Evolutionary conservation across 1,140 invertebrate species (phyloP).

Genomic region (Sminthurinus signatus): DNA sequence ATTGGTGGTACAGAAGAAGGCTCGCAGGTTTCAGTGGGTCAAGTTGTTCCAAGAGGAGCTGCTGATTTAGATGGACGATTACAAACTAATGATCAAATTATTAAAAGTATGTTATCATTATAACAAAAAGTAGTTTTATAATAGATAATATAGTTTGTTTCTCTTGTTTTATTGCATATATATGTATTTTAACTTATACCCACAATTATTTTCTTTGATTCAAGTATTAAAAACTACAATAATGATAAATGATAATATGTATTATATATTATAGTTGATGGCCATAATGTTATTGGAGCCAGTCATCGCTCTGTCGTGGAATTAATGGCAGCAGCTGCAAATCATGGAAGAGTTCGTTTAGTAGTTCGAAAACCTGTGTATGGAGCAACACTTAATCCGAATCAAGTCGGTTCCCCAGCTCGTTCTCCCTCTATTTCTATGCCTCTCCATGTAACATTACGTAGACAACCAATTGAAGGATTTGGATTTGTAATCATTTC

Average conservation of each 20-base stretch:
- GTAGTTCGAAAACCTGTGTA: slow-evolving; percentile 55
- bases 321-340: slow-evolving; percentile 73
- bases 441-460: slow-evolving; percentile 79
- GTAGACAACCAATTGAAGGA: slow-evolving; percentile 85
- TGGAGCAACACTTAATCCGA: background rate
- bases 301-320: slow-evolving; percentile 86
- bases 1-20: slow-evolving; percentile 98
- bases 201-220: no score
- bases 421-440: slow-evolving; percentile 39
- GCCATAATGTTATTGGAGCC: slow-evolving; percentile 70
- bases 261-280: slow-evolving; percentile 83
- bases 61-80: slow-evolving; percentile 81
- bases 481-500: slow-evolving; percentile 99
- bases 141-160: no score
- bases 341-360: slow-evolving; percentile 68
- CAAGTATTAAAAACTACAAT: no score
- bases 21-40: slow-evolving; percentile 88
- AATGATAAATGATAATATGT: no score
- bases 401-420: background rate
- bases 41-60: slow-evolving; percentile 87
- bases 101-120: no score
- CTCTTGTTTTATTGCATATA: no score
- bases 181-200: no score
- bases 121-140: no score
- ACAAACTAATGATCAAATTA: slow-evolving; percentile 80